These are phyloP conservation scores for Lutjanus argentimaculatus DNA, from an alignment of 2,797 vertebrate genomes.

Conservation along the genomic window DNA sequence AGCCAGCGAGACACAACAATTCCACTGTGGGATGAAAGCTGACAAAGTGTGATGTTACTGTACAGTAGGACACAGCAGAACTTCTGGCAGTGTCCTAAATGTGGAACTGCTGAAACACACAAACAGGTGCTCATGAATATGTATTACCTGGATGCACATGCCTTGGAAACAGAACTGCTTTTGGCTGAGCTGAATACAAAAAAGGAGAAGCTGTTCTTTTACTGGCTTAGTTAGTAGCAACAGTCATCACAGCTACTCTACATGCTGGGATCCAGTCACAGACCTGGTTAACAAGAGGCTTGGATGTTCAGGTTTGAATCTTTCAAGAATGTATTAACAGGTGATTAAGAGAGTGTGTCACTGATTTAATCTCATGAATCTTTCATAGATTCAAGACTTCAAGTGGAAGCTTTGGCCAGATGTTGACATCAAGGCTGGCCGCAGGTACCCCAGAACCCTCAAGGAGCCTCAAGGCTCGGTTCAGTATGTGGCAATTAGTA, in stretches of 20 bases:
- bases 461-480: no score
- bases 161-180: background rate
- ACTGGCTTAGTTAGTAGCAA: background rate
- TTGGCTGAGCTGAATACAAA: conserved; percentile 23
- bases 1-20: background rate
- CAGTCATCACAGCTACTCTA: background rate
- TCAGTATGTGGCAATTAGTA: no score
- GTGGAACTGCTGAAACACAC: conserved; percentile 21
- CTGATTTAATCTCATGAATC: background rate
- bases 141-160: conserved; percentile 35
- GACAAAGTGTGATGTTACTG: conserved; percentile 23
- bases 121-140: conserved; percentile 52
- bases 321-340: background rate
- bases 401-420: no score
- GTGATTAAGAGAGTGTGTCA: background rate
- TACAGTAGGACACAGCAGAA: conserved; percentile 1
- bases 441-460: no score
- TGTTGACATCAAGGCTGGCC: no score
- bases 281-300: no score
- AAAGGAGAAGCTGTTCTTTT: conserved; percentile 8
- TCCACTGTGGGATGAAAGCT: conserved; percentile 12
- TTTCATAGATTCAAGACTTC: no score
- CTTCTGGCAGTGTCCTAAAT: conserved; percentile 29
- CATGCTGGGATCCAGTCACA: no score
- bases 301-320: background rate